A percentile compares a stretch with the other conserved stretches of the same genome.
Evolutionary conservation across 2,888 invertebrate genomes (phyloP).

Genomic region (Leuctra nigra): DNA sequence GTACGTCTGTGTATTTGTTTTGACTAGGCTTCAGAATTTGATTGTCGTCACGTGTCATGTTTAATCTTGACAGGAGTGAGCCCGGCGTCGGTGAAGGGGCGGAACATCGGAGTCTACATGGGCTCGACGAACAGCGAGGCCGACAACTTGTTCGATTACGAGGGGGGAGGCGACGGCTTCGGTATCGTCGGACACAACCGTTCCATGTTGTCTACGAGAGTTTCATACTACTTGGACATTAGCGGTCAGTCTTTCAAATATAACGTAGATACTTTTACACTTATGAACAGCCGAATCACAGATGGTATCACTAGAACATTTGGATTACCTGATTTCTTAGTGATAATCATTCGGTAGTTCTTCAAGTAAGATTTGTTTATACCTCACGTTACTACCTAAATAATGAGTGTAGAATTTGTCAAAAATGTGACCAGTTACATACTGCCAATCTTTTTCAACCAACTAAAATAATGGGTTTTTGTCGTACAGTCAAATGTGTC

Average conservation of each 20-base stretch:
- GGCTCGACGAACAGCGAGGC: constrained; percentile 43
- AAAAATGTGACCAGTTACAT: too few species aligned
- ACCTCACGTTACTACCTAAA: too few species aligned
- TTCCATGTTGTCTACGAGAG: constrained; percentile 54
- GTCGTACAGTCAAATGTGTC: too few species aligned
- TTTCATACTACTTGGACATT: constrained; percentile 54
- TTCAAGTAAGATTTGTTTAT: neutral
- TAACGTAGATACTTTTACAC: too few species aligned
- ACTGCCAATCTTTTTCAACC: too few species aligned
- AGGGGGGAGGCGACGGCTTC: constrained; percentile 51
- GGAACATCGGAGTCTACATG: constrained; percentile 41
- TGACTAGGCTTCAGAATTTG: too few species aligned
- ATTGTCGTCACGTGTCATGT: too few species aligned
- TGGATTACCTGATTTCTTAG: neutral
- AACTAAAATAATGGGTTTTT: too few species aligned
- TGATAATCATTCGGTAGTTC: neutral
- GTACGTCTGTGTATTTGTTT: too few species aligned
- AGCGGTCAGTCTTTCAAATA: constrained; percentile 44
- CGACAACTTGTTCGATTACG: constrained; percentile 37
- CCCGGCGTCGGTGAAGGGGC: constrained; percentile 40
- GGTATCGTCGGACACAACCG: constrained; percentile 58
- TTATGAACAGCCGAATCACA: neutral
- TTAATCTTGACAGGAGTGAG: too few species aligned
- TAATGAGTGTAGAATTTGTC: too few species aligned
- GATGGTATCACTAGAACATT: neutral